A percentile compares a stretch with the other conserved stretches of the same genome.
Evolutionary conservation across 2,888 invertebrate species (phyloP).

Genomic region (Agriopis aurantiaria): DNA sequence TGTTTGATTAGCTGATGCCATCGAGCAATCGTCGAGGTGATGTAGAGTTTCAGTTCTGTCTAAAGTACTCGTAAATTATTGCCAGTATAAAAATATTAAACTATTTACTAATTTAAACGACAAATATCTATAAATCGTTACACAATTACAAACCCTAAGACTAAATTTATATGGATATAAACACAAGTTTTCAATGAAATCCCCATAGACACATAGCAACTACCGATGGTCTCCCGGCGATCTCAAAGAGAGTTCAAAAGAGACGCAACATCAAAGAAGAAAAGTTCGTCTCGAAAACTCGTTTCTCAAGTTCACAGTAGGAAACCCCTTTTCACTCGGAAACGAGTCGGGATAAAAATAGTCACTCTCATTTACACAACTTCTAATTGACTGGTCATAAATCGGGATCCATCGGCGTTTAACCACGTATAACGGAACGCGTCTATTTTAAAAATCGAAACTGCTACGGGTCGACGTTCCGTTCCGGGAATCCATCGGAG

Average conservation of each 20-base stretch:
- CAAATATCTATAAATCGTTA: too few relatives aligned
- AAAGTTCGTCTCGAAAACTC: slow-evolving; percentile 62
- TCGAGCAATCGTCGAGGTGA: too few relatives aligned
- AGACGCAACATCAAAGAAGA: slow-evolving; percentile 55
- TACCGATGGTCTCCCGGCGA: neutral
- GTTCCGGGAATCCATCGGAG: slow-evolving; percentile 68
- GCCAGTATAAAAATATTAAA: too few relatives aligned
- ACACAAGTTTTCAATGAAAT: slow-evolving; percentile 18
- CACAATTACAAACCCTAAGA: too few relatives aligned
- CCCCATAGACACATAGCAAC: slow-evolving; percentile 30
- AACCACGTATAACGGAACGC: slow-evolving; percentile 70
- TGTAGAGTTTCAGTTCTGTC: too few relatives aligned
- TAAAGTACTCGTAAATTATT: too few relatives aligned
- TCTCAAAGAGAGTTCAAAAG: slow-evolving; percentile 30
- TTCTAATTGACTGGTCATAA: slow-evolving; percentile 72
- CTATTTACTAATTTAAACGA: too few relatives aligned
- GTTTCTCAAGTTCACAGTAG: slow-evolving; percentile 68
- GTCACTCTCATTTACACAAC: slow-evolving; percentile 71
- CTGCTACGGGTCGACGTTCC: slow-evolving; percentile 67
- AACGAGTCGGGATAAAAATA: slow-evolving; percentile 72
- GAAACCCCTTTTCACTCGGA: slow-evolving; percentile 79
- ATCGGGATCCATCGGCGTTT: slow-evolving; percentile 58
- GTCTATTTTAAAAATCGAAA: slow-evolving; percentile 82
- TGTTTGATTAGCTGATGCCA: too few relatives aligned
- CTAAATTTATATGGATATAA: neutral